phyloP scores from a whole-genome alignment of 2,113 vertebrate species.

The Cebidichthys violaceus region DNA sequence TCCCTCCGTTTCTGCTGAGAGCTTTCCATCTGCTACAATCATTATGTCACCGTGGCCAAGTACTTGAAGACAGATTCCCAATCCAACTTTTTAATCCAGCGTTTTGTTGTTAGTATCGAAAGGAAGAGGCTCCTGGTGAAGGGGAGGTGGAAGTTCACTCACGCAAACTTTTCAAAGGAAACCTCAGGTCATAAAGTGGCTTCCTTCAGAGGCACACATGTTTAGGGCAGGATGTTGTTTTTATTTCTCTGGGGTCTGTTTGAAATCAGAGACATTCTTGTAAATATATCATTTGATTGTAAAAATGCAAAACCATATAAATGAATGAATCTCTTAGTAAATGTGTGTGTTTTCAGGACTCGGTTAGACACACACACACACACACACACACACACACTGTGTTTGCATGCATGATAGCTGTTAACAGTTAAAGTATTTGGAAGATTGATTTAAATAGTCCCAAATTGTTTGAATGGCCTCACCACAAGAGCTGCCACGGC shows the following conservation, averaged over 20 bases:
- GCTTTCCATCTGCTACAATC: slow-evolving; percentile 76
- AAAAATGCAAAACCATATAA: slow-evolving; percentile 31
- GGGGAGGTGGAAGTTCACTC: slow-evolving; percentile 14
- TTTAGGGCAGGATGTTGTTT: slow-evolving; percentile 54
- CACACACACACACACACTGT: background rate
- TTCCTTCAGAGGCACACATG: slow-evolving; percentile 61
- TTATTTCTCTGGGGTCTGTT: slow-evolving; percentile 31
- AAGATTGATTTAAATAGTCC: background rate
- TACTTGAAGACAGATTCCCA: slow-evolving; percentile 6
- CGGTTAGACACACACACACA: background rate
- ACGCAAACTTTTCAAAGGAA: slow-evolving; percentile 49
- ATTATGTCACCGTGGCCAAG: slow-evolving; percentile 59
- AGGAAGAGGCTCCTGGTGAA: slow-evolving; percentile 19
- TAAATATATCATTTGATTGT: slow-evolving; percentile 21
- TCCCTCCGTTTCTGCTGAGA: slow-evolving; percentile 53
- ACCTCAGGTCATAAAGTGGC: slow-evolving; percentile 62
- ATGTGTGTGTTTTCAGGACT: background rate
- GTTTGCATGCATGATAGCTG: background rate
- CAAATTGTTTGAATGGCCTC: background rate
- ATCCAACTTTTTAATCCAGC: slow-evolving; percentile 27
- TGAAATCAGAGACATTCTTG: slow-evolving; percentile 47
- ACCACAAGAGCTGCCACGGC: background rate
- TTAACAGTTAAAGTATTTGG: background rate
- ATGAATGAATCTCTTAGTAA: background rate
- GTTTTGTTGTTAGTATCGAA: slow-evolving; percentile 41